Conservation (phyloP, 2,888 invertebrate genomes). For the Trachelus iudaicus region DNA sequence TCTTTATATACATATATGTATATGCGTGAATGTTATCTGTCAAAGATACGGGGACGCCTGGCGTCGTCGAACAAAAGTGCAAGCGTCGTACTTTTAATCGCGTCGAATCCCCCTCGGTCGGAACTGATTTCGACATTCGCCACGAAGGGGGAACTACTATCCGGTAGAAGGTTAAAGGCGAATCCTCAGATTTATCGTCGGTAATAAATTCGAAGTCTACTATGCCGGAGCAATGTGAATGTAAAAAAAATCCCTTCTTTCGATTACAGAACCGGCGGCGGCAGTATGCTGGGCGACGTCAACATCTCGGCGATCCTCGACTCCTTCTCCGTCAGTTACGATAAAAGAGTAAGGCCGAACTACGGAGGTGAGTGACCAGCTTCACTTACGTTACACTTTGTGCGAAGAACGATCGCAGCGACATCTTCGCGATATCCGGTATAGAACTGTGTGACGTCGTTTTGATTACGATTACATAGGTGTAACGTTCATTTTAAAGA, state of each 20-base stretch:
- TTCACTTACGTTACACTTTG: background rate
- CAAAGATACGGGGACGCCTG: background rate
- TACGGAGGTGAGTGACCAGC: conserved; percentile 87
- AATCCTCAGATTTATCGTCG: background rate
- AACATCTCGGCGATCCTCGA: conserved; percentile 96
- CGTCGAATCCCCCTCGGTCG: background rate
- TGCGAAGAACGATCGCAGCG: background rate
- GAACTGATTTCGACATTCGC: background rate
- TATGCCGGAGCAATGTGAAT: background rate
- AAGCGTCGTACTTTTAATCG: background rate
- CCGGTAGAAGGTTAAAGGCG: background rate
- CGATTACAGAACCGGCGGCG: conserved; percentile 75
- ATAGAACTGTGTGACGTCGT: background rate
- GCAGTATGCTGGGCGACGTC: conserved; percentile 90
- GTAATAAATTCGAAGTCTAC: conserved; percentile 1
- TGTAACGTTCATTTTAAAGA: background rate
- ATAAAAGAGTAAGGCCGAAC: conserved; percentile 99
- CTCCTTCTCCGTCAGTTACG: conserved; percentile 96
- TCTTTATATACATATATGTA: background rate
- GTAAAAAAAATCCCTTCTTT: conserved; percentile 18
- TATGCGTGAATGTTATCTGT: background rate
- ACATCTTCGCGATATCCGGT: background rate
- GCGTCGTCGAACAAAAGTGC: background rate
- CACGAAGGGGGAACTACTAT: background rate
- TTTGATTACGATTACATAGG: background rate